A percentile compares a stretch with the other conserved stretches of the same genome.
phyloP scores from a whole-genome alignment of 2,888 invertebrate species.

The Margaritifera margaritifera region DNA sequence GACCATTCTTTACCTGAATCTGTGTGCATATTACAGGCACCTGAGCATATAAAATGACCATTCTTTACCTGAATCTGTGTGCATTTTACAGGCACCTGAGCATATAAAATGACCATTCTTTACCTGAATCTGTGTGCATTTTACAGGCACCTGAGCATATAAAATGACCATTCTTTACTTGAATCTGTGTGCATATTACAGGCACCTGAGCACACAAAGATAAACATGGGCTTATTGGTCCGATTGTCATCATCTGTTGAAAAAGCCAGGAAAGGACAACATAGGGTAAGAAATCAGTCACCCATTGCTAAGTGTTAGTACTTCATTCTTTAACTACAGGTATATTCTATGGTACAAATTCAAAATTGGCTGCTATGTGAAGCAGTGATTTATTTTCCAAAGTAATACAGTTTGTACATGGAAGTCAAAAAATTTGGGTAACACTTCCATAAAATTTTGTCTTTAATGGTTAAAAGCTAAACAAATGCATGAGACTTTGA shows the following conservation, averaged over 20 bases:
- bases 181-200: slow-evolving; percentile 21
- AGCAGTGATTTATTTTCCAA: too few species aligned
- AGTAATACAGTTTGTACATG: too few species aligned
- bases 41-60: slow-evolving; percentile 60
- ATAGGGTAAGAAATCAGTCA: slow-evolving; percentile 40
- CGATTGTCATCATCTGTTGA: slow-evolving; percentile 69
- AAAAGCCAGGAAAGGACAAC: slow-evolving; percentile 66
- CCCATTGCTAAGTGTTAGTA: too few species aligned
- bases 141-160: slow-evolving; percentile 67
- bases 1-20: neutral
- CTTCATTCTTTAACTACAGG: too few species aligned
- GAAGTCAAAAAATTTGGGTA: too few species aligned
- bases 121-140: neutral
- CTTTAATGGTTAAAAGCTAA: too few species aligned
- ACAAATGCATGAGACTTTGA: too few species aligned
- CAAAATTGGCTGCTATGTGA: too few species aligned
- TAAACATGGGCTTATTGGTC: slow-evolving; percentile 69
- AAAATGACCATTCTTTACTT: neutral
- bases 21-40: slow-evolving; percentile 52
- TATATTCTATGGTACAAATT: too few species aligned
- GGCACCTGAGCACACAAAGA: slow-evolving; percentile 69
- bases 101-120: slow-evolving; percentile 49
- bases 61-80: neutral
- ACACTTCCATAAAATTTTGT: too few species aligned
- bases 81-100: slow-evolving; percentile 61